Evolutionary conservation across 2,113 vertebrate species (phyloP).

Genomic region (Ascaphus truei): DNA sequence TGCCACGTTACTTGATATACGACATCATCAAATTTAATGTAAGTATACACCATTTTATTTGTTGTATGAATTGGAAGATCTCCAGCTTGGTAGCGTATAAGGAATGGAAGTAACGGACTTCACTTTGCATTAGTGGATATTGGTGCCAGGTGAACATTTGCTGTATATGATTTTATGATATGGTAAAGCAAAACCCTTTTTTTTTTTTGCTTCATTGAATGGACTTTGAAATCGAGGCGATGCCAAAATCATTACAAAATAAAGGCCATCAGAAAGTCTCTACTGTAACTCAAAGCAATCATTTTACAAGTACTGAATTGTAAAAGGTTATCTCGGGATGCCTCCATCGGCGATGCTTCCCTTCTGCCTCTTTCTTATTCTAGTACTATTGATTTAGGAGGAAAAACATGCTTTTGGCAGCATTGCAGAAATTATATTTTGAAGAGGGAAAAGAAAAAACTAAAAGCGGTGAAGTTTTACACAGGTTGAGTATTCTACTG

Average conservation of each 20-base stretch:
- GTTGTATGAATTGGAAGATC: background rate
- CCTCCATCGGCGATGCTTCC: too few species aligned
- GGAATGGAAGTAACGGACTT: background rate
- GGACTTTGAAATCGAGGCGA: background rate
- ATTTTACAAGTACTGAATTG: constrained; percentile 15
- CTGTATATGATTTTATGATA: background rate
- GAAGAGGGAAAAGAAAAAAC: too few species aligned
- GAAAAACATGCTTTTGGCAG: background rate
- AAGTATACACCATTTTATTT: constrained; percentile 63
- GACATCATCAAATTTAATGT: constrained; percentile 98
- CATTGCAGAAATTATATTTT: too few species aligned
- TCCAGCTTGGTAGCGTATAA: too few species aligned
- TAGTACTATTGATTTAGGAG: background rate
- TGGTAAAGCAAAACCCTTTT: too few species aligned
- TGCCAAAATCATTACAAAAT: background rate
- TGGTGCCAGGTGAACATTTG: background rate
- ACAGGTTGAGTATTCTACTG: too few species aligned
- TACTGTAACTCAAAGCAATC: constrained; percentile 8
- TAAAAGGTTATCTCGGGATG: constrained; percentile 19
- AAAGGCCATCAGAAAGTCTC: constrained; percentile 12
- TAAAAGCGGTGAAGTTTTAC: too few species aligned
- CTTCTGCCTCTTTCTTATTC: background rate
- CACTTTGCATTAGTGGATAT: background rate
- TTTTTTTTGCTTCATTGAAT: constrained; percentile 13
- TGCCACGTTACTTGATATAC: constrained; percentile 96